A percentile compares a stretch with the other conserved stretches of the same genome.
phyloP scores from a whole-genome alignment of 2,888 invertebrate species.

The Volucella inanis region DNA sequence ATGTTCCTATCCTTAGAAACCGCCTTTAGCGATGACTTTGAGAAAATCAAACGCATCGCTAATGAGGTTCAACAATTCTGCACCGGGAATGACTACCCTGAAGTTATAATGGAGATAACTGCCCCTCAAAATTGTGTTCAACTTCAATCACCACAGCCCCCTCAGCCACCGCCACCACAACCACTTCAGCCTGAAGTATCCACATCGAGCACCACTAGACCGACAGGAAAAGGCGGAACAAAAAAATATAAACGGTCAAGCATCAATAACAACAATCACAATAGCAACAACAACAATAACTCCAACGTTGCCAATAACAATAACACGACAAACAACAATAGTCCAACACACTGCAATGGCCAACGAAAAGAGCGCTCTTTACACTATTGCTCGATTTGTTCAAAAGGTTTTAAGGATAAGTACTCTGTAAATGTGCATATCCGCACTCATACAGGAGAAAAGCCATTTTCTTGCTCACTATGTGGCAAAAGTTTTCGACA shows the following conservation, averaged over 20 bases:
- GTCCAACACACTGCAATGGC: conserved; percentile 84
- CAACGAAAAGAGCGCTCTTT: conserved; percentile 93
- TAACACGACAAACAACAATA: conserved; percentile 80
- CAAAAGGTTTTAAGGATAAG: conserved; percentile 96
- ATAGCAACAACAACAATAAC: conserved; percentile 75
- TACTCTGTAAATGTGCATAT: conserved; percentile 99
- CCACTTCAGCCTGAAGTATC: conserved; percentile 85
- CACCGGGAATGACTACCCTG: conserved; percentile 81
- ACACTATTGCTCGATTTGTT: conserved; percentile 96
- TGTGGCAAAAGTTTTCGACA: conserved; percentile 97
- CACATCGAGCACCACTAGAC: conserved; percentile 83
- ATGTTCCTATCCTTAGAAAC: conserved; percentile 83
- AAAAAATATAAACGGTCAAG: conserved; percentile 89
- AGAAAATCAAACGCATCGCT: conserved; percentile 92
- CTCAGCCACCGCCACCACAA: conserved; percentile 80
- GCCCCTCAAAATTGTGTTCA: conserved; percentile 65
- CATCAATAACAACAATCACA: conserved; percentile 83
- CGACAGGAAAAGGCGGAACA: conserved; percentile 84
- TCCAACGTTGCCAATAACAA: conserved; percentile 78
- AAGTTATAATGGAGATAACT: conserved; percentile 82
- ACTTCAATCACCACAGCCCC: conserved; percentile 84
- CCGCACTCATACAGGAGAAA: conserved; percentile 98
- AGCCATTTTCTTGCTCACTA: conserved; percentile 96
- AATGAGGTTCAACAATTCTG: conserved; percentile 91
- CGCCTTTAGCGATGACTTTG: conserved; percentile 89